These are phyloP conservation scores for Lycocerus yunnanus DNA, from an alignment of 2,888 invertebrate genomes.

Conservation along the genomic window DNA sequence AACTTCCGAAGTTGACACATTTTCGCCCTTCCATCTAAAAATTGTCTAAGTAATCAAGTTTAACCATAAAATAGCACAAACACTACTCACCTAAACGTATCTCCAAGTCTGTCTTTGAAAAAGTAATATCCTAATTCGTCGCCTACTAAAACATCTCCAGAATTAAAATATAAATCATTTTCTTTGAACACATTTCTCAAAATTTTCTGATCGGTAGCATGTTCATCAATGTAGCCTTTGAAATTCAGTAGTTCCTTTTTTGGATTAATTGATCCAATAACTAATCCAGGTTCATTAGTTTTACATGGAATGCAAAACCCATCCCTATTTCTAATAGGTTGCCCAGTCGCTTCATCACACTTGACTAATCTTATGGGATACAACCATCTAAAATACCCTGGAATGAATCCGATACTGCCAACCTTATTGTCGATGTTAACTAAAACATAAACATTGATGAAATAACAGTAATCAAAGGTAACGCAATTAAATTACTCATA, in stretches of 20 bases:
- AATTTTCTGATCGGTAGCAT: constrained; percentile 74
- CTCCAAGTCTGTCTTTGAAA: constrained; percentile 89
- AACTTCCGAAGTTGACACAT: constrained; percentile 94
- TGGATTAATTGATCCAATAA: constrained; percentile 73
- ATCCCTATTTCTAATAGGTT: constrained; percentile 69
- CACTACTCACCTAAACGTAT: constrained; percentile 67
- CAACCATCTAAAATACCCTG: constrained; percentile 60
- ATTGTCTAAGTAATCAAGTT: neutral
- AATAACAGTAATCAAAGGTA: neutral
- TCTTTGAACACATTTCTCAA: constrained; percentile 72
- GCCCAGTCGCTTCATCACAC: constrained; percentile 70
- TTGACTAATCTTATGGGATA: constrained; percentile 73
- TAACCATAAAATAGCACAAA: neutral
- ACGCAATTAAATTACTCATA: constrained; percentile 63
- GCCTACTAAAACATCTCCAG: constrained; percentile 86
- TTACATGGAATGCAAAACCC: constrained; percentile 80
- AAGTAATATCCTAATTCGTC: constrained; percentile 93
- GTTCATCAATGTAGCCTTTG: constrained; percentile 70
- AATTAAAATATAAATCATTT: constrained; percentile 90
- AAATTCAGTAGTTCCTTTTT: constrained; percentile 63
- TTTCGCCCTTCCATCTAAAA: constrained; percentile 88
- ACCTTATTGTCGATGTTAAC: constrained; percentile 88
- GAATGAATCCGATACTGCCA: constrained; percentile 92
- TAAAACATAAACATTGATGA: constrained; percentile 55
- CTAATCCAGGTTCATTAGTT: constrained; percentile 84